Conservation (phyloP, 2,797 vertebrate genomes). For the Acrossocheilus fasciatus region DNA sequence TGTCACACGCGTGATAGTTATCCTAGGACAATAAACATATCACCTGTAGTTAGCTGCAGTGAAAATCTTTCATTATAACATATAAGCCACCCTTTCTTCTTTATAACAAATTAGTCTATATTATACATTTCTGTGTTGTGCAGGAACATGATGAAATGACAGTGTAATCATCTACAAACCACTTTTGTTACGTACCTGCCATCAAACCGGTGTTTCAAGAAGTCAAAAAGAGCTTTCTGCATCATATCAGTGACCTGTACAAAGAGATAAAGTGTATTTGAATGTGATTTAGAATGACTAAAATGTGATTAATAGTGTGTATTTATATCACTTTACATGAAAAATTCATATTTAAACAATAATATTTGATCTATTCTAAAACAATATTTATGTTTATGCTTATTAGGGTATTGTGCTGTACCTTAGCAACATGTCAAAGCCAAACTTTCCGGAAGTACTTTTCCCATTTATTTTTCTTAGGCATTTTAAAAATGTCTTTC, state of each 20-base stretch:
- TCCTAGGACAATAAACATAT: conserved; percentile 75
- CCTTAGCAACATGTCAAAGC: not conserved
- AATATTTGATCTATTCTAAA: not conserved
- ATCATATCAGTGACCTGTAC: conserved; percentile 99
- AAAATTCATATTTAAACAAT: not conserved
- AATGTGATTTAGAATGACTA: not conserved
- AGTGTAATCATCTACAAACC: not conserved
- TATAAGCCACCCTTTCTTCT: not conserved
- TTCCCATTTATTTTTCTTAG: not conserved
- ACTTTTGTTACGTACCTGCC: conserved; percentile 87
- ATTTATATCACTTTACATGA: not conserved
- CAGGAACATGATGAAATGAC: conserved; percentile 4
- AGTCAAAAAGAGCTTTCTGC: conserved; percentile 99
- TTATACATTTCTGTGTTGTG: not conserved
- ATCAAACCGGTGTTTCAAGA: conserved; percentile 99
- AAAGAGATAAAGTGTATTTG: not conserved
- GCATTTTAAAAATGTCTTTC: not conserved
- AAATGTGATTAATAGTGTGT: not conserved
- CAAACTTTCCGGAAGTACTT: not conserved
- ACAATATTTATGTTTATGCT: not conserved
- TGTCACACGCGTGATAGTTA: conserved; percentile 98
- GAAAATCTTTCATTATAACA: not conserved
- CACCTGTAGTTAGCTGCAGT: not conserved
- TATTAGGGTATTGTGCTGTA: not conserved
- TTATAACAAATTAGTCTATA: not conserved